Conservation (phyloP, 35 echinoderm and acorn worm species). For the Amphiura filiformis region DNA sequence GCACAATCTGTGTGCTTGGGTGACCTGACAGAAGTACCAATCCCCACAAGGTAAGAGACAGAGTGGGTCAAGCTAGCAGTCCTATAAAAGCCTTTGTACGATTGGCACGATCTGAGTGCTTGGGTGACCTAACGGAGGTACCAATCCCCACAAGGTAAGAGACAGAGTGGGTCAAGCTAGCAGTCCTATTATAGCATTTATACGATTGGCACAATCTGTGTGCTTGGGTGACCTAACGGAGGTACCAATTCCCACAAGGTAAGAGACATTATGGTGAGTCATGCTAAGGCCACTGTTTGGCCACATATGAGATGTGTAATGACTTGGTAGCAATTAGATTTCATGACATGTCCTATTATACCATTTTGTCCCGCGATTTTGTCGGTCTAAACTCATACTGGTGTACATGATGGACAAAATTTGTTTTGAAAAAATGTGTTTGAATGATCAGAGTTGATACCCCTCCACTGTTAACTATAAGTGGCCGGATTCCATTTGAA, state of each 20-base stretch:
- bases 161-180: no score
- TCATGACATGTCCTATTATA: background rate
- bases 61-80: slow-evolving; percentile 51
- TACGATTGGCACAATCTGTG: slow-evolving; percentile 65
- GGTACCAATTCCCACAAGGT: slow-evolving; percentile 79
- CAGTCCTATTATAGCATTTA: slow-evolving; percentile 84
- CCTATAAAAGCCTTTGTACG: slow-evolving; percentile 90
- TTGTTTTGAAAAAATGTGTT: background rate
- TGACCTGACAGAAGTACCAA: slow-evolving; percentile 93
- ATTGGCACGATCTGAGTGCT: slow-evolving; percentile 47
- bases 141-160: slow-evolving; percentile 74
- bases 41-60: slow-evolving; percentile 64
- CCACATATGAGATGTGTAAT: background rate
- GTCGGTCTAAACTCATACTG: background rate
- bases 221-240: slow-evolving; percentile 83
- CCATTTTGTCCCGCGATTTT: background rate
- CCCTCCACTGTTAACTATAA: no score
- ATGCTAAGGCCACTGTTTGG: background rate
- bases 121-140: slow-evolving; percentile 89
- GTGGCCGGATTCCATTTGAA: no score
- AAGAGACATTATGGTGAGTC: background rate
- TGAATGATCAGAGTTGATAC: no score
- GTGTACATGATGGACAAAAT: background rate
- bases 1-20: slow-evolving; percentile 61
- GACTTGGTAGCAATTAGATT: background rate